Percentiles rank a stretch among this genome's conserved stretches.
Evolutionary conservation across 2,797 vertebrate species (phyloP).

Genomic region (Manis javanica): DNA sequence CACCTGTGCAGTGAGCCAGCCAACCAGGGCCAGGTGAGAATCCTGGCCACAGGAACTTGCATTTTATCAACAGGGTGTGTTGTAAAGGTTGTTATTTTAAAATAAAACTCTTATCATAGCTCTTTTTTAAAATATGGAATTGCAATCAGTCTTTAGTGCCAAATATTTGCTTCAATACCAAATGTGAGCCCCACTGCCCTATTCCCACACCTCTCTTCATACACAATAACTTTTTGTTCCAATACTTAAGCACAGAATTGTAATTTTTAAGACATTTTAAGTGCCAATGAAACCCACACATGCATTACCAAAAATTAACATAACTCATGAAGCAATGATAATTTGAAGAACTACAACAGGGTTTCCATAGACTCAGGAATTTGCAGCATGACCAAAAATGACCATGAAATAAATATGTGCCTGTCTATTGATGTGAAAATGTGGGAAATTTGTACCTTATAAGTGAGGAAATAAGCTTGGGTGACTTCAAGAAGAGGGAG

Average conservation of each 20-base stretch:
- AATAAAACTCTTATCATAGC: conserved; percentile 38
- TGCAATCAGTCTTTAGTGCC: conserved; percentile 20
- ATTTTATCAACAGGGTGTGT: neutral
- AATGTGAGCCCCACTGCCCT: neutral
- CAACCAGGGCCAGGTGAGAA: too few relatives aligned
- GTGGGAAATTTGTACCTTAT: neutral
- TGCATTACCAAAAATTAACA: neutral
- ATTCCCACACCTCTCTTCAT: neutral
- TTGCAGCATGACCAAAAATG: neutral
- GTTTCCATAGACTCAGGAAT: neutral
- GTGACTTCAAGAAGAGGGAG: neutral
- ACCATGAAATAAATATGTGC: neutral
- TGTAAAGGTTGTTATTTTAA: conserved; percentile 42
- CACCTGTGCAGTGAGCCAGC: too few relatives aligned
- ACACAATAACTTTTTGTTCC: conserved; percentile 41
- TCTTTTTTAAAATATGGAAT: conserved; percentile 18
- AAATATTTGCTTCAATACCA: conserved; percentile 54
- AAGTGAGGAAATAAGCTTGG: neutral
- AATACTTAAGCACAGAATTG: neutral
- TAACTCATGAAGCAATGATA: neutral
- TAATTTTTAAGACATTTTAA: conserved; percentile 48
- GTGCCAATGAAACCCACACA: neutral
- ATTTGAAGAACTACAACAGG: neutral
- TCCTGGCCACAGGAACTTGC: too few relatives aligned
- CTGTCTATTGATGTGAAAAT: neutral